These are phyloP conservation scores for Hanleya hanleyi DNA, from an alignment of 2,888 invertebrate species.

Conservation along the genomic window DNA sequence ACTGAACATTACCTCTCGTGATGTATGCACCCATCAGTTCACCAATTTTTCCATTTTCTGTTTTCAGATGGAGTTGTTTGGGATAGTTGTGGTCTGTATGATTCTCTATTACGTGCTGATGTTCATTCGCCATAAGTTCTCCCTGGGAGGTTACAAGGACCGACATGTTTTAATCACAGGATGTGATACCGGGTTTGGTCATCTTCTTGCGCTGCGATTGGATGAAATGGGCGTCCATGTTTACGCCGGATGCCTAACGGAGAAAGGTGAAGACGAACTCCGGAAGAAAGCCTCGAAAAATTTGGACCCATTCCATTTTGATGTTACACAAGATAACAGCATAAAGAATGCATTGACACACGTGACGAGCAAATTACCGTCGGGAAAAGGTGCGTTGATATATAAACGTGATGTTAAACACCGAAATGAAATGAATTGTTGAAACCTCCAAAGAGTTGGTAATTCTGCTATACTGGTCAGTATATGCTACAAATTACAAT, in stretches of 20 bases:
- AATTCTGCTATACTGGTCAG: too few relatives aligned
- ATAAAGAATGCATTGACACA: slow-evolving; percentile 22
- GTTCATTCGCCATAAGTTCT: not conserved
- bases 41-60: too few relatives aligned
- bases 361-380: slow-evolving; percentile 29
- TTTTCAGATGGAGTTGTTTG: not conserved
- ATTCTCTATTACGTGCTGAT: not conserved
- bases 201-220: slow-evolving; percentile 17
- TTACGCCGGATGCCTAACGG: slow-evolving; percentile 18
- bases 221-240: slow-evolving; percentile 18
- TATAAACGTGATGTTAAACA: too few relatives aligned
- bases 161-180: slow-evolving; percentile 16
- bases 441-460: too few relatives aligned
- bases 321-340: slow-evolving; percentile 35
- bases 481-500: too few relatives aligned
- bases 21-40: too few relatives aligned
- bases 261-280: slow-evolving; percentile 11
- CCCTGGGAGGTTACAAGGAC: not conserved
- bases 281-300: not conserved
- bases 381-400: slow-evolving; percentile 38
- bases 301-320: slow-evolving; percentile 23
- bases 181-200: slow-evolving; percentile 25
- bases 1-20: too few relatives aligned
- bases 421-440: too few relatives aligned
- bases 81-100: not conserved